Evolutionary conservation across 1,140 invertebrate genomes (phyloP), one percentile per base, ranked within the genome.

Genomic region (Eriocheir sinensis): DNA sequence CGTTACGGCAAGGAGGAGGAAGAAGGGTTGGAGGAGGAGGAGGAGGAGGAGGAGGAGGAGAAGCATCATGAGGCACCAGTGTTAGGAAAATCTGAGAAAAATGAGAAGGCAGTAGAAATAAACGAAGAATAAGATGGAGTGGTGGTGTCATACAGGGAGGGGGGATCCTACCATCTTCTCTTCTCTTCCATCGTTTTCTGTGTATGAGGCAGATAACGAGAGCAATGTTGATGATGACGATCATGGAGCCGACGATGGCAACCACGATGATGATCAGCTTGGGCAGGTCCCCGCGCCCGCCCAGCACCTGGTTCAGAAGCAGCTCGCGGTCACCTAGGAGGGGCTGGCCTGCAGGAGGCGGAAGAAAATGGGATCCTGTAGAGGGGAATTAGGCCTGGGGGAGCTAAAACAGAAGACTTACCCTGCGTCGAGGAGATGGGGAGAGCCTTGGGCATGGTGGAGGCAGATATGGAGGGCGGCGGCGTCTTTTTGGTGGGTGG

Each of bases 151-250:
- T 34, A 6, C 2, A 34, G 6, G 30, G 92, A 6, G 15, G 44
- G 6, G 30, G 92, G 85, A 86, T 85, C 94, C 89, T 95, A 91
- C 94, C 93, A 93, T 95, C 94, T 34, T 95, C 93, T 80, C 90
- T 41, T 60, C 92, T 94, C 79, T 93, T 92, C 60, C 94, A 93
- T 89, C 92, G 97, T 96, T 98, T 97, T 96, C 98, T 98, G 90
- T 98, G 97, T 96, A 99, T 97, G 97, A 98, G 98, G 97, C 98
- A 98, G 94, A 98, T 97, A 95, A 99, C 98, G 95, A 99, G 97
- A 93, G 97, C 97, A 95, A 98, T 98, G 97, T 99, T 99, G 96
- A 98, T 97, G 93, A 98, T 96, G 81, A 99, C 97, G 85, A 99
- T 97, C 95, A 98, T 97, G 93, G 98, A 97, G 44, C 98, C 98